These are phyloP conservation scores for Epistrophe grossulariae DNA, from an alignment of 2,888 invertebrate genomes.

Conservation along the genomic window DNA sequence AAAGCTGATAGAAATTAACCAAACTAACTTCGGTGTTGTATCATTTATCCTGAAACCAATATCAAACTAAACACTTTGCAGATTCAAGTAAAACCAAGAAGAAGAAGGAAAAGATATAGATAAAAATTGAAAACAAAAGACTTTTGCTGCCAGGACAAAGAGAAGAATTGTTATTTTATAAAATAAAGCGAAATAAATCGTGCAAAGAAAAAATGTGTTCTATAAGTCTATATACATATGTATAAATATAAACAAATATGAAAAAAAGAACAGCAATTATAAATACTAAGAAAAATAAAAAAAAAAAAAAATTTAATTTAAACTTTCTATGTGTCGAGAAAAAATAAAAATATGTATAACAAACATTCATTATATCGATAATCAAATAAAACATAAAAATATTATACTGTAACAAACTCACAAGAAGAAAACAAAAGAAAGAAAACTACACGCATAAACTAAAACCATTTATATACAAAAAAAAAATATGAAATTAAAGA, in stretches of 20 bases:
- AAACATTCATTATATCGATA: conserved; percentile 64
- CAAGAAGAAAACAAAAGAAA: conserved; percentile 22
- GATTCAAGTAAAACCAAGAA: conserved; percentile 36
- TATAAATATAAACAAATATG: conserved; percentile 43
- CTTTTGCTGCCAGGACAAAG: conserved; percentile 52
- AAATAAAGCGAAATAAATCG: conserved; percentile 32
- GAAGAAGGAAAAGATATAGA: neutral
- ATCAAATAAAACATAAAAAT: conserved; percentile 35
- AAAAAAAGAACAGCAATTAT: conserved; percentile 36
- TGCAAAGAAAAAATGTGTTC: conserved; percentile 71
- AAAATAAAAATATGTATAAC: conserved; percentile 35
- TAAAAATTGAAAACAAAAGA: conserved; percentile 60
- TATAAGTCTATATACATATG: conserved; percentile 54
- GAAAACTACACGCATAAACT: conserved; percentile 65
- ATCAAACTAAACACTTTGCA: conserved; percentile 21
- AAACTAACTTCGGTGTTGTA: conserved; percentile 42
- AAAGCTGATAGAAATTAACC: conserved; percentile 85
- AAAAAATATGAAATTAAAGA: conserved; percentile 42
- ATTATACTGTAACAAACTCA: conserved; percentile 44
- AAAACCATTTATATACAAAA: conserved; percentile 39
- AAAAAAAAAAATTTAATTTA: conserved; percentile 6
- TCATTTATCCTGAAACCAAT: conserved; percentile 37
- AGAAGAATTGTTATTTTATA: neutral
- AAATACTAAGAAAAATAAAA: conserved; percentile 40
- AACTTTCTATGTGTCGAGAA: conserved; percentile 67